These are phyloP conservation scores for Coryphaenoides rupestris DNA, from an alignment of 2,113 vertebrate genomes.

Conservation along the genomic window DNA sequence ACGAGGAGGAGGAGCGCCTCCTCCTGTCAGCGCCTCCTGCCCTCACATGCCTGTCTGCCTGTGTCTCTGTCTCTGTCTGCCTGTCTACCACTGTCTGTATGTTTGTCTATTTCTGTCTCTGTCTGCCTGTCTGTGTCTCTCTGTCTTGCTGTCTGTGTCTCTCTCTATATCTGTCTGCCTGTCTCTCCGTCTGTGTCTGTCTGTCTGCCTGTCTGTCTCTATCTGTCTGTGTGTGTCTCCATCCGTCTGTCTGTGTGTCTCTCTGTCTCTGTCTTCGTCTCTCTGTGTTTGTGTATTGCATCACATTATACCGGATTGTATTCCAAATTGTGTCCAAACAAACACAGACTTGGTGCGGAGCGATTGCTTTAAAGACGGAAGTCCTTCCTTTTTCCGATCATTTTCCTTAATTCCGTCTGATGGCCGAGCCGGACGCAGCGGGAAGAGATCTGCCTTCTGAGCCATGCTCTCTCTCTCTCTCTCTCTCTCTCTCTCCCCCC, in stretches of 20 bases:
- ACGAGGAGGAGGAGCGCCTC: background rate
- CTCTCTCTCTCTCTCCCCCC: slow-evolving; percentile 13
- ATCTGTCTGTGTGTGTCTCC: no score
- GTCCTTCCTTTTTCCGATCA: background rate
- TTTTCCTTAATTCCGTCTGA: slow-evolving; percentile 30
- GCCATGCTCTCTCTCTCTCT: slow-evolving; percentile 13
- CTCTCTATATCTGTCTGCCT: no score
- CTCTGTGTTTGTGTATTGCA: background rate
- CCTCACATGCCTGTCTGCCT: no score
- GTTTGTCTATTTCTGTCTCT: no score
- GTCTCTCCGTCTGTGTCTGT: no score
- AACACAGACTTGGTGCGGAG: background rate
- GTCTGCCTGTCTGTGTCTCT: no score
- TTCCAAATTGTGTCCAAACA: slow-evolving; percentile 10
- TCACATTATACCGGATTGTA: background rate
- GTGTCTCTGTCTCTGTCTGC: no score
- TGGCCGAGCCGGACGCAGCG: slow-evolving; percentile 3
- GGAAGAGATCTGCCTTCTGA: background rate
- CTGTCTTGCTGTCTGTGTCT: no score
- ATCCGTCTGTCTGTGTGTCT: no score
- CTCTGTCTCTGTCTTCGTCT: no score
- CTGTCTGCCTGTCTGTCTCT: no score
- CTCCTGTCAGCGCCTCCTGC: background rate
- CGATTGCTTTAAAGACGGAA: slow-evolving; percentile 8
- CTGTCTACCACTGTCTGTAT: no score